Conservation (phyloP, 2,888 invertebrate genomes). For the Siphonodentalium dalli region DNA sequence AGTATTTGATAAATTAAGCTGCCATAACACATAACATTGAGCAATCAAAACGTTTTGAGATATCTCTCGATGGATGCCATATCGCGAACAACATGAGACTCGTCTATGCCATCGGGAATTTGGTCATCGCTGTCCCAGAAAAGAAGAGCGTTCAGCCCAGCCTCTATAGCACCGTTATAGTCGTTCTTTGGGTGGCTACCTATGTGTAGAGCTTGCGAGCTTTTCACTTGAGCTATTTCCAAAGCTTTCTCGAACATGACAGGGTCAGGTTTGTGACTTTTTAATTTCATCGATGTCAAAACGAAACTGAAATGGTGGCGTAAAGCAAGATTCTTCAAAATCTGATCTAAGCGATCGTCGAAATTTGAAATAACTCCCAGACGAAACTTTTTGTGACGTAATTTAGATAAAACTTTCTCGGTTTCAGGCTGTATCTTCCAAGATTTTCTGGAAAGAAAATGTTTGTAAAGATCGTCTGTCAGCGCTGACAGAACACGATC, state of each 20-base stretch:
- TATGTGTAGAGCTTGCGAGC: slow-evolving; percentile 79
- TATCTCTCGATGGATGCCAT: no score
- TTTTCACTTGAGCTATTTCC: slow-evolving; percentile 65
- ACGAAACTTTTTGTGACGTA: slow-evolving; percentile 36
- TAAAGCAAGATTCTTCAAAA: slow-evolving; percentile 75
- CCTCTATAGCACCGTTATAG: slow-evolving; percentile 77
- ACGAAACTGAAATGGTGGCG: slow-evolving; percentile 80
- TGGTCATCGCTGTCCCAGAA: no score
- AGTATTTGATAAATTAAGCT: no score
- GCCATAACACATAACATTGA: no score
- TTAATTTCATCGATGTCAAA: slow-evolving; percentile 78
- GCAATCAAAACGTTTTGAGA: no score
- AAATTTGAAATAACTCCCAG: slow-evolving; percentile 88
- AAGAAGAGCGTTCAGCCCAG: slow-evolving; percentile 79
- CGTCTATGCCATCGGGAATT: no score
- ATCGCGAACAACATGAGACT: no score
- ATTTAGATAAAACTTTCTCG: slow-evolving; percentile 26
- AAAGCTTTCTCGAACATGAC: slow-evolving; percentile 77
- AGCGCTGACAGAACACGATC: slow-evolving; percentile 39
- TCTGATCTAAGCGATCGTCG: slow-evolving; percentile 78
- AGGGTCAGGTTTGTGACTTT: slow-evolving; percentile 78
- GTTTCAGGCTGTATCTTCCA: slow-evolving; percentile 72
- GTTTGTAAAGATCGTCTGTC: slow-evolving; percentile 62
- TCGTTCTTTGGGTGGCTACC: slow-evolving; percentile 82
- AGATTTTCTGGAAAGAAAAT: slow-evolving; percentile 76